A percentile compares a stretch with the other conserved stretches of the same genome.
Conservation (phyloP, 2,888 invertebrate genomes). For the Ditylenchus weischeri region DNA sequence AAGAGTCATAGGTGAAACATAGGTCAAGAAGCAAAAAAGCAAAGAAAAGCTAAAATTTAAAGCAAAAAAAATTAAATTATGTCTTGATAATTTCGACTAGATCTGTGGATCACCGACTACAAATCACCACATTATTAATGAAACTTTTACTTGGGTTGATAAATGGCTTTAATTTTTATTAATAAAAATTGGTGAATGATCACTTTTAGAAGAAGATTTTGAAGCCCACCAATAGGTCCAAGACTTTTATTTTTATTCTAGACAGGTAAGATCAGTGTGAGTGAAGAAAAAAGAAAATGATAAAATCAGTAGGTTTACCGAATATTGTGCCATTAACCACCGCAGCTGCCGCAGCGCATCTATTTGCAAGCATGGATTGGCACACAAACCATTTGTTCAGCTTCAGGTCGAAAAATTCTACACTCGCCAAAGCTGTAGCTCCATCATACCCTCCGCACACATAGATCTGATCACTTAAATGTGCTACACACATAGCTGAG, state of each 20-base stretch:
- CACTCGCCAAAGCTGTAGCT: slow-evolving; percentile 73
- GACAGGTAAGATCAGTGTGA: too few relatives aligned
- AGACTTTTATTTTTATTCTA: not conserved
- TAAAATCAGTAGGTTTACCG: slow-evolving; percentile 35
- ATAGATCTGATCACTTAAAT: slow-evolving; percentile 36
- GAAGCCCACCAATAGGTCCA: slow-evolving; percentile 5
- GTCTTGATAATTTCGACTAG: too few relatives aligned
- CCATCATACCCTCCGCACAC: slow-evolving; percentile 61
- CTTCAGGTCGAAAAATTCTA: slow-evolving; percentile 66
- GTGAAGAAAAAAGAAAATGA: not conserved
- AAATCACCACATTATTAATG: too few relatives aligned
- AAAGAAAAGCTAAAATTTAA: too few relatives aligned
- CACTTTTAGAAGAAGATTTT: not conserved
- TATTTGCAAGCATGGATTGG: slow-evolving; percentile 61
- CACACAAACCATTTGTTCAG: slow-evolving; percentile 58
- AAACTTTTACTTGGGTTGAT: not conserved
- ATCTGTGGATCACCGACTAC: too few relatives aligned
- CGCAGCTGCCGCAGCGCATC: slow-evolving; percentile 62
- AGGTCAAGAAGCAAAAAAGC: too few relatives aligned
- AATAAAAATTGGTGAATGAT: not conserved
- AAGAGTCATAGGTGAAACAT: too few relatives aligned
- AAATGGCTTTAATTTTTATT: not conserved
- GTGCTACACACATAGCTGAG: slow-evolving; percentile 46
- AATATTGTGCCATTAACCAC: slow-evolving; percentile 61
- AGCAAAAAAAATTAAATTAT: too few relatives aligned